A percentile compares a stretch with the other conserved stretches of the same genome.
phyloP scores from a whole-genome alignment of 2,888 invertebrate genomes.

The Xanthorhoe designata region DNA sequence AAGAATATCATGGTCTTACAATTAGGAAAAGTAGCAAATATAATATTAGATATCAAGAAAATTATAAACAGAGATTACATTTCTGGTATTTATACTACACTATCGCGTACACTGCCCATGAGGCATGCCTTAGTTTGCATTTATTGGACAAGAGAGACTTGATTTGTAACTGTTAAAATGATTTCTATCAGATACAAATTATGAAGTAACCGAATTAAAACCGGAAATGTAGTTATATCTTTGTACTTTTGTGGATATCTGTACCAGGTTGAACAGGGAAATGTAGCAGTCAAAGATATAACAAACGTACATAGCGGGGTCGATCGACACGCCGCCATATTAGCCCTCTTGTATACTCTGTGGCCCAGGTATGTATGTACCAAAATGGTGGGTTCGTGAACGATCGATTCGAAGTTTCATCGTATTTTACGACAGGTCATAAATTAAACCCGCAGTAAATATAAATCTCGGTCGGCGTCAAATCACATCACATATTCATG shows the following conservation, averaged over 20 bases:
- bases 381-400: constrained; percentile 32
- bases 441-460: constrained; percentile 80
- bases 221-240: neutral
- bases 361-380: constrained; percentile 22
- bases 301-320: constrained; percentile 17
- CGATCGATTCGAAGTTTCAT: constrained; percentile 68
- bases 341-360: neutral
- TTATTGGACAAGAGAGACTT: too few species aligned
- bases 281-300: neutral
- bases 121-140: too few species aligned
- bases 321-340: constrained; percentile 22
- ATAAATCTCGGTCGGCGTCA: constrained; percentile 79
- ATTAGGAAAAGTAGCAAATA: too few species aligned
- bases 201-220: neutral
- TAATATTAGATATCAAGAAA: too few species aligned
- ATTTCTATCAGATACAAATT: too few species aligned
- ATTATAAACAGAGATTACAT: too few species aligned
- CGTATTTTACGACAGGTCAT: constrained; percentile 72
- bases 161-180: too few species aligned
- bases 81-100: too few species aligned
- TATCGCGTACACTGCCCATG: too few species aligned
- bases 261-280: constrained; percentile 19
- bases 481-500: constrained; percentile 79
- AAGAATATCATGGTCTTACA: too few species aligned
- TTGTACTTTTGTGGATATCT: neutral